Conservation (phyloP, 1,140 invertebrate species). For the Euwallacea fornicatus region DNA sequence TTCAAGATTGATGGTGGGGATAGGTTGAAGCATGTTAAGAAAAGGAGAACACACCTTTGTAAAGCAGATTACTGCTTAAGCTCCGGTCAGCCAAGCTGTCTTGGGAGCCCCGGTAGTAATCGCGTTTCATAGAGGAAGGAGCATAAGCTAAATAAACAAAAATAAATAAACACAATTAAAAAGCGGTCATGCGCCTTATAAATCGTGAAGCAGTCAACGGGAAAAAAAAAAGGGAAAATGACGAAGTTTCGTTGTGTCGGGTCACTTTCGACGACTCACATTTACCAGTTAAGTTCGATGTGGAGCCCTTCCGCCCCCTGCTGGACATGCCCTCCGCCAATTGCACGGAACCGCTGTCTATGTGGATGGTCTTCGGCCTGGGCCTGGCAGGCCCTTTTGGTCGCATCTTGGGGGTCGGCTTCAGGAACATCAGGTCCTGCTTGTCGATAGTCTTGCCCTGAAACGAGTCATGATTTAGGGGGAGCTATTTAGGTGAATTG, state of each 20-base stretch:
- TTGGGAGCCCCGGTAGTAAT: conserved; percentile 85
- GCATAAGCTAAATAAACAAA: conserved; percentile 50
- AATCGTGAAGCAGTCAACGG: conserved; percentile 1
- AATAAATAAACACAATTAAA: conserved; percentile 49
- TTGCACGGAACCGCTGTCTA: conserved; percentile 74
- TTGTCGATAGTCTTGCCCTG: conserved; percentile 78
- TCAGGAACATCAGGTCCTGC: conserved; percentile 66
- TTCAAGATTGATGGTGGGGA: too few relatives aligned
- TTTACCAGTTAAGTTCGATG: conserved; percentile 78
- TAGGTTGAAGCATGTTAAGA: conserved; percentile 12
- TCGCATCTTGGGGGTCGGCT: conserved; percentile 62
- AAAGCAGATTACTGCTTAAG: conserved; percentile 57
- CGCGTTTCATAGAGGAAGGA: conserved; percentile 69
- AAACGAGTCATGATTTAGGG: conserved; percentile 32
- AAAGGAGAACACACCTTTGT: conserved; percentile 58
- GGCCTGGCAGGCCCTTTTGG: conserved; percentile 64
- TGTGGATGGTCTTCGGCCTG: conserved; percentile 84
- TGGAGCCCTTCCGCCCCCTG: conserved; percentile 78
- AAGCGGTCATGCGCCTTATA: neutral
- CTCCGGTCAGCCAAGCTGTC: conserved; percentile 75
- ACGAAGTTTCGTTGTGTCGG: neutral
- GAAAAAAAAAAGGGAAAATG: neutral
- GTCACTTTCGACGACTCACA: neutral
- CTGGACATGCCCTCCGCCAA: conserved; percentile 74
- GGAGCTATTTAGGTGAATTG: too few relatives aligned